Base-by-base conservation (phyloP, 2,797 vertebrate species). In the Typhlichthys subterraneus region DNA sequence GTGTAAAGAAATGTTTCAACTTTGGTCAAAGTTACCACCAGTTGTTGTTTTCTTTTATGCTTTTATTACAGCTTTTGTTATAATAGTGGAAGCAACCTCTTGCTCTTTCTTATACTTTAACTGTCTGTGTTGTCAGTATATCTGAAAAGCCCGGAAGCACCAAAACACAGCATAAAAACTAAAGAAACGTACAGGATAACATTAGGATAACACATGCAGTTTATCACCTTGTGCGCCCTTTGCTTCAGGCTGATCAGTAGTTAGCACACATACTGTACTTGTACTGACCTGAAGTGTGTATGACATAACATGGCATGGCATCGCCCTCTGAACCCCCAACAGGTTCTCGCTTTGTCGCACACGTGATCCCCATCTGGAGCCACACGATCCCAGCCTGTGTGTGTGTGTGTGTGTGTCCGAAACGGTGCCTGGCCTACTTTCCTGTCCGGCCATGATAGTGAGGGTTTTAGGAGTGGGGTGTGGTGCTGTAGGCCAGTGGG, bases 401-500 rank as follows among this genome's bases (percentile, higher is more conserved):
- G 53, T 69, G 47, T 69, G 52, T 51, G 31, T 56, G 54, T 17
- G 12, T 33, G 52, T 47, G 52, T 55, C 19, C 19, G 5, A 11
- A 64, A 64, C 65, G 55, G 70, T 62, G 70, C 71, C 46, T 89
- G 87, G 71, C 85, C 88, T 87, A 90, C 80, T 89, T 91, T 87
- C 57, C 77, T 62, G 70, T 85, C 81, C 86, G 83, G 85, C 76
- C 82, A 86, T 85, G 84, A 88, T 80, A 84, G 79, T 74, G 58
- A 54, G 61, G 82, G 60, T 67, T 65, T 77, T 79, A 65, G 62
- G 65, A 70, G 79, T 38, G 33, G 33, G 33, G 31, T 5, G 50
- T 14, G 50, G 17, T 17, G 1, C 17, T 17, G 15, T 52, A 4
- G 9, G 0, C 8, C n/a, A 77, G 86, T 81, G 75, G 84, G 86